phyloP scores from a whole-genome alignment of 2,113 vertebrate species.

The Columba janthina region DNA sequence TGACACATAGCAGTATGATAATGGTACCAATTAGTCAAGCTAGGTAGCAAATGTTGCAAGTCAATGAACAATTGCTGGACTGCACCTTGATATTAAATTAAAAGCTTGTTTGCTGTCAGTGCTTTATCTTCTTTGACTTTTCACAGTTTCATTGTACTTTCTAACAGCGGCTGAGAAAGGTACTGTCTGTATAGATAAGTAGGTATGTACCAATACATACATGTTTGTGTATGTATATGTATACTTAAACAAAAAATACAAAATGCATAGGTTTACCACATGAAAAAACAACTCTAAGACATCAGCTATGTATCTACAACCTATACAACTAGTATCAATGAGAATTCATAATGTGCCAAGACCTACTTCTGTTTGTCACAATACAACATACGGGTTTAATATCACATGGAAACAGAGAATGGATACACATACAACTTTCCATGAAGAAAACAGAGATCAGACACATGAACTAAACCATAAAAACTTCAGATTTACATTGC shows the following conservation, averaged over 20 bases:
- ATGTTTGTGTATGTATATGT: neutral
- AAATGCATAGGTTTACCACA: neutral
- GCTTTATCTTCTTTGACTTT: conserved; percentile 12
- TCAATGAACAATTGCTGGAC: conserved; percentile 37
- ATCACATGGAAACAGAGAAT: neutral
- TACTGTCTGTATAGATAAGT: neutral
- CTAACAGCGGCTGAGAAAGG: conserved; percentile 25
- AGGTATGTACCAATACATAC: rapidly evolving
- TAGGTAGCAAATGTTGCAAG: conserved; percentile 58
- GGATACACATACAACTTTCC: neutral
- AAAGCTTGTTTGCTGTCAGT: conserved; percentile 37
- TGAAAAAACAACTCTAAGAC: neutral
- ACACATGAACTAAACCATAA: neutral
- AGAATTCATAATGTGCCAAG: neutral
- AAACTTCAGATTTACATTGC: neutral
- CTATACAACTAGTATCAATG: neutral
- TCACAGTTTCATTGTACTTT: conserved; percentile 15
- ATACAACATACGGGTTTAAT: neutral
- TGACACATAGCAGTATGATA: conserved; percentile 3
- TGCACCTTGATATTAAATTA: conserved; percentile 45
- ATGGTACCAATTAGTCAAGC: conserved; percentile 33
- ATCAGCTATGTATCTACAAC: neutral
- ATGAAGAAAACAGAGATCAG: neutral
- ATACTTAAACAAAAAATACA: neutral
- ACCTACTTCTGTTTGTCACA: neutral